phyloP scores from a whole-genome alignment of 2,797 vertebrate genomes.

The Chloroceryle inda region DNA sequence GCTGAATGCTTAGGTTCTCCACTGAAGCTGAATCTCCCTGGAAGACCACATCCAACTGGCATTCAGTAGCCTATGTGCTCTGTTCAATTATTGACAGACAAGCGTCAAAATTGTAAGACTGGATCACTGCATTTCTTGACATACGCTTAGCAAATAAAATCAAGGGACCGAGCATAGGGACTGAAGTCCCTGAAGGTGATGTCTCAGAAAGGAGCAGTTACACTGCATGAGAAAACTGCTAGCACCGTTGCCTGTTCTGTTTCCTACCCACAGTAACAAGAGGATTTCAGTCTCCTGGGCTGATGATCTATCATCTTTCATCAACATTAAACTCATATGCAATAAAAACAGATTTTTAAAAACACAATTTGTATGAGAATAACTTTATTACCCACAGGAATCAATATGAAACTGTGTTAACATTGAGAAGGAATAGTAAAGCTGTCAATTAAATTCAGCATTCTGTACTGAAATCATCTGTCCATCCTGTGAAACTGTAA shows the following conservation, averaged over 20 bases:
- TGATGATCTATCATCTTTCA: not conserved
- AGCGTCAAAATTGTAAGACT: not conserved
- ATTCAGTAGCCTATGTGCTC: not conserved
- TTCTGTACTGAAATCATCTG: not conserved
- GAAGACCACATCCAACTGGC: not conserved
- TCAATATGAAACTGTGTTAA: conserved; percentile 18
- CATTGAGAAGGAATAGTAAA: not conserved
- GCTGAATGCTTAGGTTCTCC: not conserved
- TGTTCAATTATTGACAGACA: not conserved
- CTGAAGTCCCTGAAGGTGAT: not conserved
- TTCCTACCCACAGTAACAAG: not conserved
- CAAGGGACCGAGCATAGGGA: not conserved
- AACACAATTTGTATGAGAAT: not conserved
- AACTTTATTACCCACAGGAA: not conserved
- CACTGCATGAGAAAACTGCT: not conserved
- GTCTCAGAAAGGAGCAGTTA: not conserved
- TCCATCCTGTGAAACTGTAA: not conserved
- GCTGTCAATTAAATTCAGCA: not conserved
- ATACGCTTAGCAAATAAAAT: not conserved
- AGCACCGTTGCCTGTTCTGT: not conserved
- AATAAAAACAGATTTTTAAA: not conserved
- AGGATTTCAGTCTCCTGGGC: not conserved
- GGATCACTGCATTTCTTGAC: not conserved
- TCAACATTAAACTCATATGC: conserved; percentile 5
- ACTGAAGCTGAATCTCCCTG: not conserved